Conservation (phyloP, 2,113 vertebrate genomes). For the Oxyura jamaicensis region DNA sequence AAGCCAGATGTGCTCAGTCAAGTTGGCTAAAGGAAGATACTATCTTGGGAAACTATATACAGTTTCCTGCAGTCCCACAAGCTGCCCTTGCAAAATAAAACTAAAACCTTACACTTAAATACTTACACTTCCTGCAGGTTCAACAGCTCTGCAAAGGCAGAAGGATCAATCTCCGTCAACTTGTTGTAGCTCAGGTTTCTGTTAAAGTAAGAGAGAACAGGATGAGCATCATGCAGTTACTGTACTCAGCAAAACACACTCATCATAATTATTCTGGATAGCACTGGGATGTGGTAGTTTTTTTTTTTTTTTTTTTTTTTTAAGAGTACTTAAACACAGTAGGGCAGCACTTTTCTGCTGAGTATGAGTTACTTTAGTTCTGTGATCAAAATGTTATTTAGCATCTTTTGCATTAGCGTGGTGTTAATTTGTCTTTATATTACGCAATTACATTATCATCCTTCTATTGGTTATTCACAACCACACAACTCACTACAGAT, state of each 20-base stretch:
- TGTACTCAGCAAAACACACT: conserved; percentile 37
- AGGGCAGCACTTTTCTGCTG: not conserved
- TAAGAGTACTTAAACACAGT: not conserved
- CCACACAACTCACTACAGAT: conserved; percentile 49
- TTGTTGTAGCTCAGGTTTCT: conserved; percentile 96
- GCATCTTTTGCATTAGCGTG: not conserved
- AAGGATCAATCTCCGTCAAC: conserved; percentile 83
- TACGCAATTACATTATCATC: conserved; percentile 51
- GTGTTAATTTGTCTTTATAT: conserved; percentile 54
- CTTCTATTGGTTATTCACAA: conserved; percentile 44
- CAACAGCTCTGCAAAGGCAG: conserved; percentile 84
- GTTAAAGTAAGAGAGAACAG: conserved; percentile 59
- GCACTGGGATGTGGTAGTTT: not conserved
- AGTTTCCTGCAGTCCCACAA: conserved; percentile 11
- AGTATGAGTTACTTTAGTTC: not conserved
- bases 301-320: not conserved
- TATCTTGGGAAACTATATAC: not conserved
- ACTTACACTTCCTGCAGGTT: conserved; percentile 96
- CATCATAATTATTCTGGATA: conserved; percentile 24
- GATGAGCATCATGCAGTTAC: conserved; percentile 41
- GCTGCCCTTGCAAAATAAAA: not conserved
- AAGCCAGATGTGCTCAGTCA: not conserved
- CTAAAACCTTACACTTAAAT: conserved; percentile 1
- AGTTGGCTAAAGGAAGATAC: not conserved
- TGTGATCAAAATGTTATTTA: not conserved